Conservation (phyloP, 1,140 invertebrate species). For the Hyles vespertilio region DNA sequence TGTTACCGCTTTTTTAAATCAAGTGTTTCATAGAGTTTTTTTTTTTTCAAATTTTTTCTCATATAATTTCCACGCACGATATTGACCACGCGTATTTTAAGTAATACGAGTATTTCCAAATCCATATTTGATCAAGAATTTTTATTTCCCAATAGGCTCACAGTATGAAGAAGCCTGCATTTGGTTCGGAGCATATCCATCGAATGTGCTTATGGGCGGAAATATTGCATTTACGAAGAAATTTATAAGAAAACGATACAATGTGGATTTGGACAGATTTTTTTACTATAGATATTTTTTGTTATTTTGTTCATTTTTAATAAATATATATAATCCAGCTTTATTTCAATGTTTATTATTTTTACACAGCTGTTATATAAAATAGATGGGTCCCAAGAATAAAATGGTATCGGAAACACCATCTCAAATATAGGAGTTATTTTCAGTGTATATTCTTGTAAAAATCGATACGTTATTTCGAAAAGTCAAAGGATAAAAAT, state of each 20-base stretch:
- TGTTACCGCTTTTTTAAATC: no score
- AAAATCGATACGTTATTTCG: no score
- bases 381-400: no score
- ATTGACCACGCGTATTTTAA: not conserved
- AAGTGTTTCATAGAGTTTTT: no score
- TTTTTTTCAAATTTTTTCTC: no score
- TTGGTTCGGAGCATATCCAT: conserved; percentile 25
- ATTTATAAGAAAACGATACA: conserved; percentile 35
- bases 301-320: conserved; percentile 44
- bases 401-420: no score
- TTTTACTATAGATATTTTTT: conserved; percentile 27
- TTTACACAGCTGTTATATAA: conserved; percentile 19
- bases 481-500: no score
- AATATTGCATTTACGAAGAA: conserved; percentile 60
- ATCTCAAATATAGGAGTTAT: no score
- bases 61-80: not conserved
- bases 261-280: conserved; percentile 62
- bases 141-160: conserved; percentile 64
- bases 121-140: conserved; percentile 59
- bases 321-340: conserved; percentile 52
- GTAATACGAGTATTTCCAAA: conserved; percentile 48
- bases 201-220: conserved; percentile 33
- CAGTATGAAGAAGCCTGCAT: conserved; percentile 56
- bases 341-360: conserved; percentile 23
- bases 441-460: no score